phyloP scores from a whole-genome alignment of 2,113 vertebrate species.

The Apus apus region DNA sequence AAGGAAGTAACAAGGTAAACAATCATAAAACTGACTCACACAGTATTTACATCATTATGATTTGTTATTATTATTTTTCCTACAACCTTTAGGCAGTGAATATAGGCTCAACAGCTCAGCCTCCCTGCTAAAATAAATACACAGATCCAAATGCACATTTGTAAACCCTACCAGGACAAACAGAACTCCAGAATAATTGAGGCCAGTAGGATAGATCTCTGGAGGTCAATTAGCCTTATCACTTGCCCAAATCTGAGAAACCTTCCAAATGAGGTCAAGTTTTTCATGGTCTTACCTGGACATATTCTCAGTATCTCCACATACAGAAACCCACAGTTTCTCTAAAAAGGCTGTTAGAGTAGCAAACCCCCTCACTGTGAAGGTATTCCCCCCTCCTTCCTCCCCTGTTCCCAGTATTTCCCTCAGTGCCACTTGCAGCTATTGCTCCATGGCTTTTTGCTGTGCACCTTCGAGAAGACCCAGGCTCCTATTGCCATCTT shows the following conservation, averaged over 20 bases:
- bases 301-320: accelerated
- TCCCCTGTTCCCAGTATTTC: accelerated
- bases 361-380: neutral
- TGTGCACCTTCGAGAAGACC: neutral
- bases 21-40: neutral
- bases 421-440: neutral
- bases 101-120: neutral
- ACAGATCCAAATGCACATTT: neutral
- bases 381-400: neutral
- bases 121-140: neutral
- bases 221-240: neutral
- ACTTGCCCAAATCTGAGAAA: neutral
- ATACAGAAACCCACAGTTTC: neutral
- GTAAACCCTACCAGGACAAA: neutral
- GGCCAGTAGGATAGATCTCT: neutral
- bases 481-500: too few species aligned
- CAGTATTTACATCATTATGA: neutral
- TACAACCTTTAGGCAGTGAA: neutral
- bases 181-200: neutral
- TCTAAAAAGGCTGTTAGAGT: neutral
- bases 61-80: neutral
- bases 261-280: neutral
- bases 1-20: neutral
- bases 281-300: neutral
- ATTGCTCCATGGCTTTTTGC: neutral